Evolutionary conservation across 2,113 vertebrate genomes (phyloP).

Genomic region (Copsychus sechellarum): DNA sequence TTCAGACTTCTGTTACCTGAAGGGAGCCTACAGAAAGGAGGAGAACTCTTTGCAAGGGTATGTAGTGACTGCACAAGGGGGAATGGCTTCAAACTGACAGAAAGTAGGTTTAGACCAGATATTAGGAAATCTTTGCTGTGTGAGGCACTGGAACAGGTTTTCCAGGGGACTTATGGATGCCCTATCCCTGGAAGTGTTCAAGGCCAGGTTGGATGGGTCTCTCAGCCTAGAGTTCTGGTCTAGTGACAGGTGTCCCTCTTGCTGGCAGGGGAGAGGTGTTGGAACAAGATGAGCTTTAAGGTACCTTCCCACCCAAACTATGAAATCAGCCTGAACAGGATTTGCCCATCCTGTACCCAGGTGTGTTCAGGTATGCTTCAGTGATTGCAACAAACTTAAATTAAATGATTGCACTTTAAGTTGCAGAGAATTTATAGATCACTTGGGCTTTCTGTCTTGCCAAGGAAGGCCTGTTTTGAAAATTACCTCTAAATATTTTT

Average conservation of each 20-base stretch:
- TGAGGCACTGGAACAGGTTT: background rate
- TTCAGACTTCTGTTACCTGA: background rate
- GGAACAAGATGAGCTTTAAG: background rate
- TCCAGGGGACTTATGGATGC: background rate
- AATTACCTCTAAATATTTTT: background rate
- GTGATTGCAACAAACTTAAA: background rate
- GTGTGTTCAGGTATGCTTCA: background rate
- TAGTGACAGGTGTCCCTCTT: background rate
- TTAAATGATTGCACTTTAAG: background rate
- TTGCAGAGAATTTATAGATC: background rate
- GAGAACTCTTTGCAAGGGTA: background rate
- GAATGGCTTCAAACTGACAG: background rate
- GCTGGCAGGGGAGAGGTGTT: background rate
- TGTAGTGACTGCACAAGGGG: background rate
- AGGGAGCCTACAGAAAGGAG: background rate
- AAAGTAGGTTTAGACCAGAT: background rate
- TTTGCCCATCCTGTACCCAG: background rate
- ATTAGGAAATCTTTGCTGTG: background rate
- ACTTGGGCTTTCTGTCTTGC: background rate
- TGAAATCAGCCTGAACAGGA: background rate
- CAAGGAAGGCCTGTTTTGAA: background rate
- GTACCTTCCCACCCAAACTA: background rate
- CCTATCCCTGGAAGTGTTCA: background rate
- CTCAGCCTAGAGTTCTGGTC: background rate
- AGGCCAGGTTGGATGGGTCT: background rate